Base-by-base conservation (phyloP, 2,888 invertebrate genomes). In the Mesoligia furuncula region DNA sequence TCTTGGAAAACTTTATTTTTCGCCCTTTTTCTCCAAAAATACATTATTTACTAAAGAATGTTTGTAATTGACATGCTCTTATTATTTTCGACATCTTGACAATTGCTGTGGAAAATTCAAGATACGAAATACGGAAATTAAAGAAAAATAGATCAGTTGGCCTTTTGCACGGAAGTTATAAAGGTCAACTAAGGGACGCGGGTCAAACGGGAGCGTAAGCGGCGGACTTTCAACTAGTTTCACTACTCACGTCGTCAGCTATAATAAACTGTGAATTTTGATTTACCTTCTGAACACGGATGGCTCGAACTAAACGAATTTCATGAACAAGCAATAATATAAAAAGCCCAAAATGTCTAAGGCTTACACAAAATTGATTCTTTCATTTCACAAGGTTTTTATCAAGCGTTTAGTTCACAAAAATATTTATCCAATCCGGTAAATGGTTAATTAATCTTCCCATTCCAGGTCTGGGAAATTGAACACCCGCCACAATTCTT, bases 401-500 rank as follows among this genome's bases (percentile, higher is more conserved):
- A 75, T 81, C 81, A 84, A 84, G 61, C 78, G 65, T 81, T 84
- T 81, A 84, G 74, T 85, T 73, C 71, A 79, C 76, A 81, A 85
- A 85, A 85, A 85, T 85, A 85, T 85, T 85, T 79, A 85, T 82
- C 82, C 72, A 79, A 77, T 85, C 81, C 78, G 64, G 67, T 77
- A 81, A 82, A 85, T 77, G 82, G 78, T 85, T 85, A 85, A 85
- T 85, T 85, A 85, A 85, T 82, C 85, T 82, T 85, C 69, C 74
- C 66, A 75, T 64, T 82, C 69, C 76, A 77, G 76, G 79, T 79
- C 79, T 85, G 85, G 85, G 85, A 85, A 85, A 79, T 79, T 82
- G 72, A 85, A 82, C 85, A 85, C 73, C 85, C 79, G 85, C 76
- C 72, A 85, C 81, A 85, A 79, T 79, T 82, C 85, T 85, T 82